Percentiles rank a stretch among this genome's conserved stretches.
These are phyloP conservation scores for Phyllotreta striolata DNA, from an alignment of 2,888 invertebrate species.

Conservation along the genomic window DNA sequence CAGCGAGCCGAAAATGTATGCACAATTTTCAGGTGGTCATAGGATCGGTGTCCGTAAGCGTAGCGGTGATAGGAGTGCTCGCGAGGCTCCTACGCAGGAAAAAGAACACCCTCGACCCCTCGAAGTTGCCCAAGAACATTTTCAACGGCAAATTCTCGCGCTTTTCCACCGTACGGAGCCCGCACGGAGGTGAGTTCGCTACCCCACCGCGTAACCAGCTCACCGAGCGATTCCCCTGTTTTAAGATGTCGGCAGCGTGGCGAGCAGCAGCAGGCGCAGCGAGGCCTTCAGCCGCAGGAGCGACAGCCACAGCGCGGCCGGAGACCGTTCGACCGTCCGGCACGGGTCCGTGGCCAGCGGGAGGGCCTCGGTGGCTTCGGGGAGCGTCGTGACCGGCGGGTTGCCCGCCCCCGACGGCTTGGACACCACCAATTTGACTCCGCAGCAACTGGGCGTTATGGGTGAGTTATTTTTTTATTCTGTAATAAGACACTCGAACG, in stretches of 20 bases:
- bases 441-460: conserved; percentile 89
- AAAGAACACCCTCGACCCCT: conserved; percentile 69
- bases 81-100: conserved; percentile 81
- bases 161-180: conserved; percentile 71
- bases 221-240: conserved; percentile 5
- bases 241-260: conserved; percentile 69
- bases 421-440: conserved; percentile 70
- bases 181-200: conserved; percentile 65
- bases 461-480: conserved; percentile 68
- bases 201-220: conserved; percentile 1
- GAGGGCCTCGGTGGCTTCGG: conserved; percentile 73
- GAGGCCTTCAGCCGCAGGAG: conserved; percentile 68
- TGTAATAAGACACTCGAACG: too few species aligned
- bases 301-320: conserved; percentile 62
- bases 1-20: too few species aligned
- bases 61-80: conserved; percentile 82
- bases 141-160: conserved; percentile 65
- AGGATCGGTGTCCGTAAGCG: conserved; percentile 79
- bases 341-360: conserved; percentile 66
- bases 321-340: conserved; percentile 53
- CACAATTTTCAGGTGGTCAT: conserved; percentile 68
- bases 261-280: conserved; percentile 70
- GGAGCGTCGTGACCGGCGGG: conserved; percentile 67
- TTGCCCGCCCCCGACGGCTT: conserved; percentile 45
- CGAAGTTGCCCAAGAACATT: conserved; percentile 31